Evolutionary conservation across 2,888 invertebrate species (phyloP).

Genomic region (Pollenia labialis): DNA sequence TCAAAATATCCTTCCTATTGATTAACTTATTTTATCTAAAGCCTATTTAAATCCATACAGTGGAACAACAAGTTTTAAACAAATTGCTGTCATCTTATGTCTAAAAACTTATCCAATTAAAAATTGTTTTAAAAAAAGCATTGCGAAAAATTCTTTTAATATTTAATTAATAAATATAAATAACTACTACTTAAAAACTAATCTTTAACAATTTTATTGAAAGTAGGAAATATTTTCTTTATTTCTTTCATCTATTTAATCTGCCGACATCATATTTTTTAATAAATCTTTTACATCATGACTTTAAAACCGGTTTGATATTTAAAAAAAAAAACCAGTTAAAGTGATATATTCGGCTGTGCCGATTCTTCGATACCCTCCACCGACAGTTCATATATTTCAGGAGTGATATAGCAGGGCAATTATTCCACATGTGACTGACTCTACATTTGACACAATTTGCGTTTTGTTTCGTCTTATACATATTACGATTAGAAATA

Average conservation of each 20-base stretch:
- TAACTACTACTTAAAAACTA: too few relatives aligned
- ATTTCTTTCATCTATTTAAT: not conserved
- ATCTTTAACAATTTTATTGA: not conserved
- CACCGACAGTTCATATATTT: too few relatives aligned
- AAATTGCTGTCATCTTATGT: not conserved
- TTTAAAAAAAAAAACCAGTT: not conserved
- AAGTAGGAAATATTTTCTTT: conserved; percentile 16
- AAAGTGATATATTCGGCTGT: too few relatives aligned
- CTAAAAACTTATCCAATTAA: not conserved
- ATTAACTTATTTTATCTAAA: not conserved
- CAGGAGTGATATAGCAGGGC: too few relatives aligned
- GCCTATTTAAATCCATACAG: not conserved
- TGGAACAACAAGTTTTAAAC: not conserved
- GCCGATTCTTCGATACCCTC: too few relatives aligned
- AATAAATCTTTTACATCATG: not conserved
- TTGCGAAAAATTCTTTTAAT: too few relatives aligned
- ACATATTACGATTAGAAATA: too few relatives aligned
- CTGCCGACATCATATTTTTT: not conserved
- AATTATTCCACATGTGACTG: too few relatives aligned
- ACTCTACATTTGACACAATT: too few relatives aligned
- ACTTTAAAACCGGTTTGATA: conserved; percentile 19
- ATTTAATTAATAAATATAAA: not conserved
- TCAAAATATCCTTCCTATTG: conserved; percentile 13
- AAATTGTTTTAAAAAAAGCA: not conserved
- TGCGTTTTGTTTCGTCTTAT: too few relatives aligned